Percentiles rank a stretch among this genome's conserved stretches.
phyloP scores from a whole-genome alignment of 2,888 invertebrate genomes.

The Aleiodes leptofemur region DNA sequence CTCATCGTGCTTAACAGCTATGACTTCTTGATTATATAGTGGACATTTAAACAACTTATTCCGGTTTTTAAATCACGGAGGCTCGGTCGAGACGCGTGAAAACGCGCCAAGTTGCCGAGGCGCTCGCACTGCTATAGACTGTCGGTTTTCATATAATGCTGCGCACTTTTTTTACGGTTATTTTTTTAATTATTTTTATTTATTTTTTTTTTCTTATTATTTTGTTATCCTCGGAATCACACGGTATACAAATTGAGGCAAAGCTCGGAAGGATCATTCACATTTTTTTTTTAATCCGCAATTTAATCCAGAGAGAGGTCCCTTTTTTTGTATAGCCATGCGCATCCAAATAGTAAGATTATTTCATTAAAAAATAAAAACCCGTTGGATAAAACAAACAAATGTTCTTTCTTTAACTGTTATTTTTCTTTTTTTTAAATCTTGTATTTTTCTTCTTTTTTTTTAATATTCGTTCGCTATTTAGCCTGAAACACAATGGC shows the following conservation, averaged over 20 bases:
- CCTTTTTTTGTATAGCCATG: slow-evolving; percentile 66
- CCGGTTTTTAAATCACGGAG: slow-evolving; percentile 76
- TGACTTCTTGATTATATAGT: slow-evolving; percentile 74
- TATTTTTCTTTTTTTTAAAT: slow-evolving; percentile 48
- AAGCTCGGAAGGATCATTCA: slow-evolving; percentile 35
- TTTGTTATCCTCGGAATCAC: slow-evolving; percentile 40
- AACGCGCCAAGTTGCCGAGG: slow-evolving; percentile 72
- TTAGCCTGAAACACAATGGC: slow-evolving; percentile 58
- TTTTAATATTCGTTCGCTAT: slow-evolving; percentile 51
- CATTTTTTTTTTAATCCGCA: background rate
- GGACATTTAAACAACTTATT: slow-evolving; percentile 76
- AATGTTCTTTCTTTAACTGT: slow-evolving; percentile 66
- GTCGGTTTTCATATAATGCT: slow-evolving; percentile 74
- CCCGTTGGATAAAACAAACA: slow-evolving; percentile 73
- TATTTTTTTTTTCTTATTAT: slow-evolving; percentile 29
- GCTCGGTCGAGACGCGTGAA: slow-evolving; percentile 72
- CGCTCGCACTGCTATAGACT: slow-evolving; percentile 75
- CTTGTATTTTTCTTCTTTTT: slow-evolving; percentile 44
- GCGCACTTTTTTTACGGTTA: slow-evolving; percentile 74
- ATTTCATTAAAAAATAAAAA: slow-evolving; percentile 76
- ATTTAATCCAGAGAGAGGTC: slow-evolving; percentile 53
- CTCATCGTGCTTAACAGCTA: slow-evolving; percentile 72
- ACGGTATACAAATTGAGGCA: slow-evolving; percentile 44
- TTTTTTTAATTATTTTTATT: slow-evolving; percentile 24
- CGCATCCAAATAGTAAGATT: slow-evolving; percentile 69